These are phyloP conservation scores for Epinephelus fuscoguttatus DNA, from an alignment of 2,113 vertebrate genomes.

Conservation along the genomic window DNA sequence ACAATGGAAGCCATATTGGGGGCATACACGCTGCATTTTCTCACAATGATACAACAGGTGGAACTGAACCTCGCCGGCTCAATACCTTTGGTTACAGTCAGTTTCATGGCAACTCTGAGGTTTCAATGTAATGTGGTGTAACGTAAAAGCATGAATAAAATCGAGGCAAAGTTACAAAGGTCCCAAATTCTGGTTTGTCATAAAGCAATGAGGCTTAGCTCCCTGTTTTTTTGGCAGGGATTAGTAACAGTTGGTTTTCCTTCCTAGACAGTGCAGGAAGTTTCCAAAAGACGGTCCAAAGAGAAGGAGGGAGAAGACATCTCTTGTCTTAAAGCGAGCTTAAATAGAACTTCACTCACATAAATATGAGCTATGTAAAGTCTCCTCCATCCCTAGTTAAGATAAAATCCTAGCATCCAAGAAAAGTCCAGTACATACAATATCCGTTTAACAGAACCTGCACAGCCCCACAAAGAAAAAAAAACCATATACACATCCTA, in stretches of 20 bases:
- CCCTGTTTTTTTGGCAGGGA: conserved; percentile 36
- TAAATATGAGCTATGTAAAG: conserved; percentile 21
- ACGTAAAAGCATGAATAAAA: conserved; percentile 58
- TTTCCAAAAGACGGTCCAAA: conserved; percentile 47
- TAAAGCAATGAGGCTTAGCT: conserved; percentile 51
- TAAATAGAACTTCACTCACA: conserved; percentile 43
- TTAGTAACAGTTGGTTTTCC: conserved; percentile 44
- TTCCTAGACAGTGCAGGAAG: conserved; percentile 24
- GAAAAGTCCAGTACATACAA: conserved; percentile 61
- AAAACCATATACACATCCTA: conserved; percentile 50
- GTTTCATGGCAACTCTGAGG: conserved; percentile 59
- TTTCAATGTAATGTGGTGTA: conserved; percentile 24
- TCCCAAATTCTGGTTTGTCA: conserved; percentile 57
- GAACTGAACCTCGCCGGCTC: conserved; percentile 43
- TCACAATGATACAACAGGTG: conserved; percentile 46
- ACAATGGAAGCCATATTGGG: conserved; percentile 54
- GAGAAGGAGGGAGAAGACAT: conserved; percentile 23
- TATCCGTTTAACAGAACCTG: conserved; percentile 47
- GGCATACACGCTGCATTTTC: conserved; percentile 45
- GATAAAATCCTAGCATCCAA: conserved; percentile 43
- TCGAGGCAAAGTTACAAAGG: conserved; percentile 66
- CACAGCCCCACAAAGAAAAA: conserved; percentile 41
- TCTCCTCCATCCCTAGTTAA: conserved; percentile 24
- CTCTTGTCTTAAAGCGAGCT: conserved; percentile 19
- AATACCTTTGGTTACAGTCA: conserved; percentile 73